Evolutionary conservation across 37 sponge, comb jelly and placozoan species (phyloP).

Genomic region (Axinella damicornis): DNA sequence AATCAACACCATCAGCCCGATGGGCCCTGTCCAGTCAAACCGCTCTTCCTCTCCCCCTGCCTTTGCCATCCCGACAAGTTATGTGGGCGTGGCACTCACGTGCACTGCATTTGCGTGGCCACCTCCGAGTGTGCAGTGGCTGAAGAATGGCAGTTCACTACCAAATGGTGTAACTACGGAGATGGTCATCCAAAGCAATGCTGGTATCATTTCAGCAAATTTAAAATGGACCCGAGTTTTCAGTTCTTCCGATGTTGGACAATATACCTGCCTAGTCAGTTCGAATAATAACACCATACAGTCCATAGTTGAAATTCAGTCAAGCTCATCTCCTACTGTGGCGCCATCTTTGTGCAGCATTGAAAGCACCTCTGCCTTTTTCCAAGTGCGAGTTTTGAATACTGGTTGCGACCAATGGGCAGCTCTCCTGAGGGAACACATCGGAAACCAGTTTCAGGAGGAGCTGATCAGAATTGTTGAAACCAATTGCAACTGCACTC

Average conservation of each 20-base stretch:
- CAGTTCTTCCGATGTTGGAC: background rate
- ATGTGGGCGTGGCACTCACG: conserved; percentile 19
- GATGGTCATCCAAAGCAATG: background rate
- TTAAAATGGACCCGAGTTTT: background rate
- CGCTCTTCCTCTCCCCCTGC: background rate
- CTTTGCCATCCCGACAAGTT: conserved; percentile 6
- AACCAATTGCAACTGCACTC: conserved; percentile 14
- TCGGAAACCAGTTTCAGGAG: conserved; percentile 7
- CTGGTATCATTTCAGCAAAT: background rate
- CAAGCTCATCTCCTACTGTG: background rate
- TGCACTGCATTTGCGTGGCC: conserved; percentile 46
- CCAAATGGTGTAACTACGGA: background rate
- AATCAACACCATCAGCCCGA: conserved; percentile 15
- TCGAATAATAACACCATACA: background rate
- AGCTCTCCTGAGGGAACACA: background rate
- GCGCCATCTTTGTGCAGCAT: background rate
- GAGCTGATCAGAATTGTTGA: background rate
- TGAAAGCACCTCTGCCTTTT: background rate
- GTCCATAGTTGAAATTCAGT: background rate
- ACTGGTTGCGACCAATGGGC: conserved; percentile 15
- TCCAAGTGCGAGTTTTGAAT: conserved; percentile 19
- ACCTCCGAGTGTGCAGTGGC: conserved; percentile 34
- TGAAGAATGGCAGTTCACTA: background rate
- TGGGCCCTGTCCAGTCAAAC: background rate
- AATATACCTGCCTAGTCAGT: conserved; percentile 1